Base-by-base conservation (phyloP, 2,113 vertebrate species). In the Bothrops jararaca region DNA sequence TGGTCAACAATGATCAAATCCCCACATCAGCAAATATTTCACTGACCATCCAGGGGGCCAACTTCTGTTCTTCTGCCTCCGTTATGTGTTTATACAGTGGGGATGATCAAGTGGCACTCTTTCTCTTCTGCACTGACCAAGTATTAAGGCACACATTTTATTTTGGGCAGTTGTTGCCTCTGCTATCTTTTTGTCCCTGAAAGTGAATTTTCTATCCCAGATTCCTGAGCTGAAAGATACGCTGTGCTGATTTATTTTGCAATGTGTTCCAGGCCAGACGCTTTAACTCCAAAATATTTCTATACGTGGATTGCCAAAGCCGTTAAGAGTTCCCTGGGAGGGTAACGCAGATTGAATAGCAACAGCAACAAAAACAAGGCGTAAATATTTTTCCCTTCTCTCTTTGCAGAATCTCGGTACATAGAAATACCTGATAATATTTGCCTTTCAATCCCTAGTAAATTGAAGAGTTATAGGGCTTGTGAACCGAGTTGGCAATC, bases 61-160 rank as follows among this genome's bases (percentile, higher is more conserved):
- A 23, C 1, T 3, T 74, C 11, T 29, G n/a, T 13, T 53, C 2
- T 29, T 2, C 26, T 34, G 22, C 57, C 2, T 12, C 7, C 12
- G 6, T 10, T 42, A 22, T 29, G n/a, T 26, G 0, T 88, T 50
- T 48, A 12, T 24, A 15, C 74, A 22, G 11, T 9, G 1, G 20
- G 3, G 2, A 42, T 12, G 5, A 34, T 54, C 42, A 8, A 48
- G 23, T 1, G 6, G 29, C 1, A 29, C 0, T 8, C 1, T 11
- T 34, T 50, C 2, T 23, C 11, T 39, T 3, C n/a, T 4, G 39
- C 34, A 8, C 8, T 2, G 24, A 10, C 24, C 48, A 15, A 45
- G 15, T 69, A 39, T 54, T 57, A 89, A 92, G 64, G 39, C 52
- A 48, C 26, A 48, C 1, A 8, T 34, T 74, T 88, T 4, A 54